phyloP scores from a whole-genome alignment of 1,140 invertebrate species.

The Homalodisca vitripennis region DNA sequence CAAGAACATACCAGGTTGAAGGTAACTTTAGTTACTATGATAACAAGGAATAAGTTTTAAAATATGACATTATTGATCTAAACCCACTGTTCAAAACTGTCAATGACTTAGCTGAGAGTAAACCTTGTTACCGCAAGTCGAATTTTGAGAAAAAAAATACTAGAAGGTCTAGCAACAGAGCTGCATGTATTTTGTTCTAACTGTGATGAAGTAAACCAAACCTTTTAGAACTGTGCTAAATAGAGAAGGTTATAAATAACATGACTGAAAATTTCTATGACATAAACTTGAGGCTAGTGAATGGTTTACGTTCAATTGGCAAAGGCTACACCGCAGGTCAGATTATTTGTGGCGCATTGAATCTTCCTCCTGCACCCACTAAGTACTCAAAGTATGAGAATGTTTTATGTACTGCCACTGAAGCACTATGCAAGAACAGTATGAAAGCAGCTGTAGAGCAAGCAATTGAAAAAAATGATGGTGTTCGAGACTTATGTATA shows the following conservation, averaged over 20 bases:
- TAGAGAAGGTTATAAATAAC: not conserved
- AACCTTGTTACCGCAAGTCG: not conserved
- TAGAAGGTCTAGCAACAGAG: not conserved
- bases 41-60: not conserved
- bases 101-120: not conserved
- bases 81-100: not conserved
- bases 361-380: not conserved
- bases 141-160: not conserved
- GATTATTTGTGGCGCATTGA: conserved; percentile 11
- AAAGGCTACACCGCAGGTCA: conserved; percentile 14
- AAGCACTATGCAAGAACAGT: not conserved
- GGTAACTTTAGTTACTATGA: conserved; percentile 18
- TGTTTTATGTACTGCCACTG: not conserved
- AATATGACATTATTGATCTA: conserved; percentile 19
- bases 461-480: conserved; percentile 4
- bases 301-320: conserved; percentile 12
- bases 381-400: conserved; percentile 20
- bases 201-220: not conserved
- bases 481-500: conserved; percentile 19
- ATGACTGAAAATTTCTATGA: conserved; percentile 2
- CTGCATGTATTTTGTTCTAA: conserved; percentile 7
- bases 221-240: not conserved
- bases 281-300: conserved; percentile 25
- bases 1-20: not conserved
- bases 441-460: conserved; percentile 8